Evolutionary conservation across 2,888 invertebrate genomes (phyloP).

Genomic region (Eupithecia subumbrata): DNA sequence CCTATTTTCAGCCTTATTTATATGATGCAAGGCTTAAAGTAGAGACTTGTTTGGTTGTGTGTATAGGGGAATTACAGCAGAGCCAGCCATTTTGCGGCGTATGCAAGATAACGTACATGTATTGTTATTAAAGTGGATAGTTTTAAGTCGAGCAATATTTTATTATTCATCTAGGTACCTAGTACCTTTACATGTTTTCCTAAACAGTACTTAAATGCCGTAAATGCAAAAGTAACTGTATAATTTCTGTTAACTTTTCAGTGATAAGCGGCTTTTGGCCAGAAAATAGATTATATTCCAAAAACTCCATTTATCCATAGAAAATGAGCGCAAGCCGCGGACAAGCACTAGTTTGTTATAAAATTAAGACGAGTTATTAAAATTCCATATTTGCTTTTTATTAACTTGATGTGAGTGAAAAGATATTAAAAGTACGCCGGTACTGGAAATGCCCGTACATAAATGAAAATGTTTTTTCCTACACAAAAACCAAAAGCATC

Average conservation of each 20-base stretch:
- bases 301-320: neutral
- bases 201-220: neutral
- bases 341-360: neutral
- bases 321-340: neutral
- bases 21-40: constrained; percentile 8
- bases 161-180: neutral
- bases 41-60: constrained; percentile 13
- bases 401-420: neutral
- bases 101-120: constrained; percentile 36
- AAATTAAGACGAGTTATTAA: neutral
- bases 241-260: neutral
- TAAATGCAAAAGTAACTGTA: neutral
- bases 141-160: neutral
- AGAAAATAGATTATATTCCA: neutral
- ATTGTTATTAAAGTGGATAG: neutral
- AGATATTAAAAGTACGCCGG: neutral
- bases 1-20: constrained; percentile 21
- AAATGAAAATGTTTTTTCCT: neutral
- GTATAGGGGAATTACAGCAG: constrained; percentile 34
- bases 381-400: neutral
- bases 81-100: constrained; percentile 34
- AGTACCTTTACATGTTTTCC: neutral
- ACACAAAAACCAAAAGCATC: constrained; percentile 1
- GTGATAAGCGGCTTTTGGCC: neutral
- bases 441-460: neutral